Base-by-base conservation (phyloP, 1,140 invertebrate genomes). In the Daktulosphaira vitifoliae region DNA sequence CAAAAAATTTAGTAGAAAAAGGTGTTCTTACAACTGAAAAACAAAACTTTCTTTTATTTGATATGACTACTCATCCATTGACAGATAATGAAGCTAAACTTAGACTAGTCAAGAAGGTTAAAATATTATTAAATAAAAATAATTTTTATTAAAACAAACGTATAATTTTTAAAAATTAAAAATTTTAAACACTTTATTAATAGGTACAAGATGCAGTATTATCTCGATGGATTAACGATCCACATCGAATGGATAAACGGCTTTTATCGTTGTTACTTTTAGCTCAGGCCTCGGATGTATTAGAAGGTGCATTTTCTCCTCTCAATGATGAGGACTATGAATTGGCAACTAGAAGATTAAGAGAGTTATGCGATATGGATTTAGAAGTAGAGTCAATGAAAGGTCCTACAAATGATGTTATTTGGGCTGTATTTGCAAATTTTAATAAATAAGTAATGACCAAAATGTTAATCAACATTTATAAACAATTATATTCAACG, bases 31-130 rank as follows among this genome's bases (percentile, higher is more conserved):
- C 96, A 50, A 99, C 97, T 56, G 97, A 99, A 78, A 99, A 99
- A 81, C 96, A 99, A 78, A 99, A 99, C 79, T 99, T 99, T 78
- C 80, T 99, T 69, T 79, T 99, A 18, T 99, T 99, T 79, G 97
- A 99, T 80, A 99, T 99, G 96, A 99, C 97, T 23, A 99, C 96
- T 70, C 97, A 99, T 84, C 97, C 97, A 38, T 81, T 99, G 42
- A 94, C 90, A 56, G 95, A 99, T 77, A 90, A 90, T 78, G 82
- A 87, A 68, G 86, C 92, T n/a, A 99, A 99, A 81, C 89, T 88
- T 70, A 87, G 95, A 71, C 82, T 99, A 68, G 92, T 99, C 39
- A 98, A 98, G 81, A 96, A 96, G 83, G 89, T 92, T 33, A 5
- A 33, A 33, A 33, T 33, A 11, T n/a, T 33, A 33, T 33, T 33